Evolutionary conservation across 2,888 invertebrate genomes (phyloP).

Genomic region (Tetramorium bicarinatum): DNA sequence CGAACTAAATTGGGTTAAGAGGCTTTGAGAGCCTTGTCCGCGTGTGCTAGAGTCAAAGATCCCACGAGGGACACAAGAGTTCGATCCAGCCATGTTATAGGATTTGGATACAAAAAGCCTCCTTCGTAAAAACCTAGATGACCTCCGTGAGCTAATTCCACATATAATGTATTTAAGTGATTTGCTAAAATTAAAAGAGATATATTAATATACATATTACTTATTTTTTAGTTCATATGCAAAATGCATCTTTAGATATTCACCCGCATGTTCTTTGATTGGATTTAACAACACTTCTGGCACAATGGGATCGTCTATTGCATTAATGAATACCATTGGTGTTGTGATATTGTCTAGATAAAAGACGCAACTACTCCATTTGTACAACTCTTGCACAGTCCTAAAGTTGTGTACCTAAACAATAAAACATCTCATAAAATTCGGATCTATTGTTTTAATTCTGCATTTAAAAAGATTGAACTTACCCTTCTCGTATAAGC

Average conservation of each 20-base stretch:
- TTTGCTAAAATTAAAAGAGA: slow-evolving; percentile 87
- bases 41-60: slow-evolving; percentile 90
- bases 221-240: neutral
- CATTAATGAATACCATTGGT: slow-evolving; percentile 97
- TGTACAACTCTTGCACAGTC: slow-evolving; percentile 93
- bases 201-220: slow-evolving; percentile 5
- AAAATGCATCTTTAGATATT: slow-evolving; percentile 84
- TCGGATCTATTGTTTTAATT: neutral
- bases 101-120: slow-evolving; percentile 94
- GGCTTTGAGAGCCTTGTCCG: slow-evolving; percentile 82
- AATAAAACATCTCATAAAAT: slow-evolving; percentile 21
- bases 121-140: slow-evolving; percentile 98
- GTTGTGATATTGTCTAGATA: slow-evolving; percentile 93
- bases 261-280: slow-evolving; percentile 92
- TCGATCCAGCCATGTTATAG: slow-evolving; percentile 97
- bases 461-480: neutral
- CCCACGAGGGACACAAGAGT: slow-evolving; percentile 94
- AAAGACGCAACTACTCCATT: slow-evolving; percentile 94
- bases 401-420: slow-evolving; percentile 92
- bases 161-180: slow-evolving; percentile 90
- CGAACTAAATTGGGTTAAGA: slow-evolving; percentile 76
- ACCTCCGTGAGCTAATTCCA: slow-evolving; percentile 96
- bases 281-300: slow-evolving; percentile 92
- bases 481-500: slow-evolving; percentile 91
- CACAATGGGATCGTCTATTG: slow-evolving; percentile 96